Percentiles rank a stretch among this genome's conserved stretches.
phyloP scores from a whole-genome alignment of 2,113 vertebrate genomes.

The Gopherus evgoodei region DNA sequence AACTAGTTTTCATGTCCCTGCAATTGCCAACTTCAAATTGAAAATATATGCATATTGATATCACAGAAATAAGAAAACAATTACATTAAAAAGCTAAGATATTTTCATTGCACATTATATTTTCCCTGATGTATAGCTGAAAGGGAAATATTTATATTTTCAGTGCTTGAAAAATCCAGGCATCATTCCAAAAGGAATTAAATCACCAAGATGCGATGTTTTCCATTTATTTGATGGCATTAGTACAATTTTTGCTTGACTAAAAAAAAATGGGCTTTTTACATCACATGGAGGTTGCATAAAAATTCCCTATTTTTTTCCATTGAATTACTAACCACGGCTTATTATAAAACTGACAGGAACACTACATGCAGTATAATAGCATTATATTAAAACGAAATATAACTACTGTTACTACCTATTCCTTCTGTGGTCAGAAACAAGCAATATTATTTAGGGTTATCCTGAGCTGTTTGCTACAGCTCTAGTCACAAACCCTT shows the following conservation, averaged over 20 bases:
- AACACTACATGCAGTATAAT: not conserved
- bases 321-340: not conserved
- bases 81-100: slow-evolving; percentile 6
- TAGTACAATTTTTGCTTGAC: not conserved
- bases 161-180: not conserved
- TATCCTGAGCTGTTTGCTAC: not conserved
- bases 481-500: not conserved
- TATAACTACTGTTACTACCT: not conserved
- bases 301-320: not conserved
- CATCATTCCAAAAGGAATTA: not conserved
- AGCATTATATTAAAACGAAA: slow-evolving; percentile 36
- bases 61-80: slow-evolving; percentile 15
- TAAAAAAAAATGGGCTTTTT: not conserved
- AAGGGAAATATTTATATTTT: slow-evolving; percentile 17
- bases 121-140: not conserved
- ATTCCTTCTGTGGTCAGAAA: not conserved
- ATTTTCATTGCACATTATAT: slow-evolving; percentile 17
- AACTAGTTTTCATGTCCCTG: slow-evolving; percentile 31
- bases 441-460: not conserved
- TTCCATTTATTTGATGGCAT: fast-evolving
- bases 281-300: not conserved
- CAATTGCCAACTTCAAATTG: slow-evolving; percentile 33
- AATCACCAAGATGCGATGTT: fast-evolving
- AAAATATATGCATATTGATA: slow-evolving; percentile 39
- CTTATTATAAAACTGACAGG: not conserved